phyloP scores from a whole-genome alignment of 2,888 invertebrate genomes.

The Uropetala carovei region DNA sequence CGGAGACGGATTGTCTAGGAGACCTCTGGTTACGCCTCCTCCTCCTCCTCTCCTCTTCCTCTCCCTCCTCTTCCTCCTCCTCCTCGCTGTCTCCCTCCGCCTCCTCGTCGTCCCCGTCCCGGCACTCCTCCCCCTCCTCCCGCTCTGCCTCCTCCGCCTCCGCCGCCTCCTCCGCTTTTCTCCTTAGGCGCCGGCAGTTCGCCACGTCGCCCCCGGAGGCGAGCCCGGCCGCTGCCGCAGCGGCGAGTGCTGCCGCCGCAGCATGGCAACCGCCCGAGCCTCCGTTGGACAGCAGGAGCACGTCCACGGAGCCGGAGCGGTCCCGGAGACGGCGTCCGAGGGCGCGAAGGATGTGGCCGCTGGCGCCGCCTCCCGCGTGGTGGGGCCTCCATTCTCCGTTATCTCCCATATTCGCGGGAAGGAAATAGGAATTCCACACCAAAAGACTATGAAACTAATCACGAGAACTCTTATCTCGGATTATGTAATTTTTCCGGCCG shows the following conservation, averaged over 20 bases:
- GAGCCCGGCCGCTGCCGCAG: slow-evolving; percentile 19
- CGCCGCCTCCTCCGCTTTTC: background rate
- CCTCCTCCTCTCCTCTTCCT: slow-evolving; percentile 18
- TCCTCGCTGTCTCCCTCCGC: slow-evolving; percentile 74
- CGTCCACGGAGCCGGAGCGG: slow-evolving; percentile 53
- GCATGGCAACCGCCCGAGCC: slow-evolving; percentile 12
- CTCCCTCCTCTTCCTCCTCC: slow-evolving; percentile 75
- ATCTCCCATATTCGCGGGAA: slow-evolving; percentile 11
- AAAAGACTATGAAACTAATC: slow-evolving; percentile 57
- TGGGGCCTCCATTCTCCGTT: slow-evolving; percentile 47
- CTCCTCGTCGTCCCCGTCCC: slow-evolving; percentile 70
- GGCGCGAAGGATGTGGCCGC: slow-evolving; percentile 49
- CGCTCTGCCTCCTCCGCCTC: slow-evolving; percentile 51
- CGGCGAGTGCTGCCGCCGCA: slow-evolving; percentile 2
- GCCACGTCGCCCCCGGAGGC: slow-evolving; percentile 31
- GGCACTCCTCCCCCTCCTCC: slow-evolving; percentile 69
- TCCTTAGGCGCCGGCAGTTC: slow-evolving; percentile 26
- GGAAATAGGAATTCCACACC: slow-evolving; percentile 46
- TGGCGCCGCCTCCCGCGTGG: background rate
- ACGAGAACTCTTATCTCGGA: background rate
- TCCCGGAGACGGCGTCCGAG: slow-evolving; percentile 21
- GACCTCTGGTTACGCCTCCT: slow-evolving; percentile 5
- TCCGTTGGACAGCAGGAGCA: slow-evolving; percentile 32
- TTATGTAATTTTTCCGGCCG: background rate
- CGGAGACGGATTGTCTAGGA: slow-evolving; percentile 44